Base-by-base conservation (phyloP, 1,140 invertebrate species). In the Tyrophagus putrescentiae region DNA sequence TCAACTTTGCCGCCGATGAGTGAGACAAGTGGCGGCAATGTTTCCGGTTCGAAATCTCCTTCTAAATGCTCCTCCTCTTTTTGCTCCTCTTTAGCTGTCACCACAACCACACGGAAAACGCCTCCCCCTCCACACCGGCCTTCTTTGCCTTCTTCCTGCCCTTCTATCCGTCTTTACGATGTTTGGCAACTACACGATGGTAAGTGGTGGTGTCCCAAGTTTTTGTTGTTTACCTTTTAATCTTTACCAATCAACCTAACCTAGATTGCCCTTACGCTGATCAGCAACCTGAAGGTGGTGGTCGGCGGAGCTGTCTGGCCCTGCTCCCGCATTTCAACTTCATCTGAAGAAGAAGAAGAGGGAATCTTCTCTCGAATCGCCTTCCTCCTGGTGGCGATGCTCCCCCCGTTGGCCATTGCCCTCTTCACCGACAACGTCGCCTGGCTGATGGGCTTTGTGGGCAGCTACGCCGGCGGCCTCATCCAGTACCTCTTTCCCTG, bases 401-500 rank as follows among this genome's bases (percentile, higher is more conserved):
- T 89, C 21, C 89, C 91, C 16, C 92, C 94, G 0, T 76, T 92
- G 29, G 66, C 83, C 23, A 74, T 98, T 31, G 87, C 91, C 0
- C 78, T 93, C 65, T 79, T 77, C 61, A 87, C 90, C 0, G 82
- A 91, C 70, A 81, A 93, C 75, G 73, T 84, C 16, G 74, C 80
- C 64, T 69, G 77, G 60, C 69, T 83, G 9, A 80, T 81, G 3
- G 77, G 83, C 34, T 82, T 93, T 62, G 95, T 89, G 0, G 91
- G 91, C 4, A 75, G 88, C 0, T 97, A 90, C 73, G 88, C 90
- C 2, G 93, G 94, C 1, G 81, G 86, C 18, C 84, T 81, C 3
- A 93, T 98, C 62, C 94, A 98, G 72, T 98, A 98, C 75, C 71
- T 97, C 1, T 86, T 98, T 66, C 95, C 94, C 0, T 84, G 86